Base-by-base conservation (phyloP, 2,888 invertebrate species). In the Pseudococcus longispinus region DNA sequence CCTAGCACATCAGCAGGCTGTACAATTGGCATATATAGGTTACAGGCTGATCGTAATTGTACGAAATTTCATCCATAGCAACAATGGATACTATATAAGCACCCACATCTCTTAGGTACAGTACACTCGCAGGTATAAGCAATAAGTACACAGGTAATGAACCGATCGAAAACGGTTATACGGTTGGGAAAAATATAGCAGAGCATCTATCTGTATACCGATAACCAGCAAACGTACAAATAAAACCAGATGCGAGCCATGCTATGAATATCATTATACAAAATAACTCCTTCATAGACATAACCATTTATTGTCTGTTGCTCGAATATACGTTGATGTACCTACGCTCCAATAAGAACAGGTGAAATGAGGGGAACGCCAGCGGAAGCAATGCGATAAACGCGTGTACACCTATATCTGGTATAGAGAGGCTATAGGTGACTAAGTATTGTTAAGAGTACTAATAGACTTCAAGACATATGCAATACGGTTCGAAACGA, bases 321-420 rank as follows among this genome's bases (percentile, higher is more conserved):
- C 65, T 84, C 60, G 85, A 85, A 70, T 37, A 37, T 37, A 37
- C 85, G 85, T 65, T 74, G 77, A 80, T 80, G 42, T 85, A 37
- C 37, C 37, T 37, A 70, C 65, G 85, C 85, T 85, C 85, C 65
- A 85, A 70, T 85, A 37, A 85, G 70, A 85, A 85, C 85, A 85
- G 85, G 85, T 85, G 85, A 85, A 85, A 85, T 85, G 74, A 70
- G 74, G 70, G 84, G 85, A 32, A 44, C 77, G 23, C 42, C 77
- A 80, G 77, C 77, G 77, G 77, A 80, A 80, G 77, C 77, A 42
- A 80, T 80, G 77, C 77, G 77, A 80, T 80, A 80, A 80, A 80
- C 77, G 77, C 42, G 77, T 80, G 77, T 80, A 80, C 77, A 80
- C 77, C 77, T 80, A 80, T 80, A 80, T 80, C 77, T 80, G 20